These are phyloP conservation scores for Eumacrocentrus americanus DNA, from an alignment of 2,888 invertebrate species.

Conservation along the genomic window DNA sequence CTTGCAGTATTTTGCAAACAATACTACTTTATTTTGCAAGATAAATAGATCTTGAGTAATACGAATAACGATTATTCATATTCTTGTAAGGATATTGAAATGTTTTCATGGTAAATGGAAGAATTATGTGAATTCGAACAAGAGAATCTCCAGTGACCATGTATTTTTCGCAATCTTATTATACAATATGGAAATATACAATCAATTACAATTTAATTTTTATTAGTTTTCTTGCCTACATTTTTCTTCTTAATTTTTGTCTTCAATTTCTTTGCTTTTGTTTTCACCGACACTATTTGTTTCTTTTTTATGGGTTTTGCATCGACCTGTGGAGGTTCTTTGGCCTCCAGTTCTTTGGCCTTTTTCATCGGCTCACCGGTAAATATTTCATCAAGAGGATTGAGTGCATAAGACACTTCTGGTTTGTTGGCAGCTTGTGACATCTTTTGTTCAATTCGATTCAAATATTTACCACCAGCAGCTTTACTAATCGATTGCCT, in stretches of 20 bases:
- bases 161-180: not conserved
- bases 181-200: not conserved
- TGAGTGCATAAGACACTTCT: constrained; percentile 73
- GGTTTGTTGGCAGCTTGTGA: constrained; percentile 76
- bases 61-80: not conserved
- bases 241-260: too few relatives aligned
- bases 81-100: not conserved
- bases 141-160: not conserved
- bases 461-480: constrained; percentile 78
- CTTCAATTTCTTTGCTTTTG: too few relatives aligned
- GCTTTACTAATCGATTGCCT: constrained; percentile 73
- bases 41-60: too few relatives aligned
- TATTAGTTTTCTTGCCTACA: too few relatives aligned
- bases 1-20: constrained; percentile 6
- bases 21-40: not conserved
- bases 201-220: too few relatives aligned
- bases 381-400: constrained; percentile 78
- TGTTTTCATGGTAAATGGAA: not conserved
- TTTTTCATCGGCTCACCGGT: constrained; percentile 52
- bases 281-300: too few relatives aligned
- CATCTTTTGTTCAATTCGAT: constrained; percentile 80
- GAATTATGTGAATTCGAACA: not conserved
- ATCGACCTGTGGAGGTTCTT: too few relatives aligned
- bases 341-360: not conserved
- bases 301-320: too few relatives aligned